A percentile compares a stretch with the other conserved stretches of the same genome.
These are phyloP conservation scores for Lasiurus cinereus DNA, from an alignment of 2,113 vertebrate genomes.

Conservation along the genomic window DNA sequence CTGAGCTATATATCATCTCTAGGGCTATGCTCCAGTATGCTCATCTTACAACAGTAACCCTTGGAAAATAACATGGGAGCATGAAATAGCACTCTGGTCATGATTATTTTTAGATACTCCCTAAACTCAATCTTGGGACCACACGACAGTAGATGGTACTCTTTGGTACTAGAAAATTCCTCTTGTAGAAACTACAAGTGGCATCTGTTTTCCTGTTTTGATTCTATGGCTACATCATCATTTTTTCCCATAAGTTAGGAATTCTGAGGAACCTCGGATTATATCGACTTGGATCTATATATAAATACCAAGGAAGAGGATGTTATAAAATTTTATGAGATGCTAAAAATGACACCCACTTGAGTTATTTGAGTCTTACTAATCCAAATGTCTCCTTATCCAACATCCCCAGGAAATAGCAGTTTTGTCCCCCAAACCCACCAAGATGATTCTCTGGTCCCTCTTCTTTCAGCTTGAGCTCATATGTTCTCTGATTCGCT, in stretches of 20 bases:
- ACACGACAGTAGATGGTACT: neutral
- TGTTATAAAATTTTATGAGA: conserved; percentile 34
- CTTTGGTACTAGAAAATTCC: neutral
- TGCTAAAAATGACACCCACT: conserved; percentile 39
- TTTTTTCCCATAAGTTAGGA: neutral
- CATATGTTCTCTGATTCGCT: neutral
- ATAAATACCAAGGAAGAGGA: neutral
- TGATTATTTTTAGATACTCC: neutral
- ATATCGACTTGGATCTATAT: neutral
- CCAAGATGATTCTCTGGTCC: conserved; percentile 45
- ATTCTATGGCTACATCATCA: neutral
- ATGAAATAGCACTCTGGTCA: neutral
- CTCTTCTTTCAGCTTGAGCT: neutral
- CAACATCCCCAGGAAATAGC: conserved; percentile 64
- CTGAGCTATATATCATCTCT: neutral
- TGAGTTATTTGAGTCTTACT: conserved; percentile 36
- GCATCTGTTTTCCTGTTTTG: neutral
- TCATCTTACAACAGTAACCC: neutral
- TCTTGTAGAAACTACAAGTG: neutral
- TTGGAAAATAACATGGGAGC: neutral
- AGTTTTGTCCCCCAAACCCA: conserved; percentile 58
- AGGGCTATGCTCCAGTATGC: neutral
- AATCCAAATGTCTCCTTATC: neutral
- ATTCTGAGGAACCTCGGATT: neutral
- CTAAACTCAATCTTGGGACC: neutral